These are phyloP conservation scores for Pampus argenteus DNA, from an alignment of 2,797 vertebrate genomes.

Conservation along the genomic window DNA sequence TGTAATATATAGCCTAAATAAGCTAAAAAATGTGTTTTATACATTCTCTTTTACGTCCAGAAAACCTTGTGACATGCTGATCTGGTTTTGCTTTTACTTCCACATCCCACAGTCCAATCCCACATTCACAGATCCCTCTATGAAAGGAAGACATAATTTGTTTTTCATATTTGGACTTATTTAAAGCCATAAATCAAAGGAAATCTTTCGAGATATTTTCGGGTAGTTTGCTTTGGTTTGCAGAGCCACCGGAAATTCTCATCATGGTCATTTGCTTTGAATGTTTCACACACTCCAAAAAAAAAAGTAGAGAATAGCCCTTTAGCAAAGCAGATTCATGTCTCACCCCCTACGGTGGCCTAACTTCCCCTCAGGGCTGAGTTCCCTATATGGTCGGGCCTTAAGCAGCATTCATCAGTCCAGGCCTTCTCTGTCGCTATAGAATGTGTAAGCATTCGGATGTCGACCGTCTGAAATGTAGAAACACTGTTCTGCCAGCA, in stretches of 20 bases:
- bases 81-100: constrained; percentile 16
- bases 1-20: not conserved
- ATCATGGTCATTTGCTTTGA: constrained; percentile 28
- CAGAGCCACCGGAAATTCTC: not conserved
- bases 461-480: constrained; percentile 58
- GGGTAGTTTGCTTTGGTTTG: constrained; percentile 8
- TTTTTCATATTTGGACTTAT: constrained; percentile 24
- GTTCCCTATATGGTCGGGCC: constrained; percentile 24
- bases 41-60: not conserved
- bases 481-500: constrained; percentile 54
- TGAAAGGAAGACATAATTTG: constrained; percentile 6
- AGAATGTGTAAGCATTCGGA: constrained; percentile 59
- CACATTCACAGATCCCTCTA: constrained; percentile 37
- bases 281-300: constrained; percentile 15
- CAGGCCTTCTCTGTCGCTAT: constrained; percentile 43
- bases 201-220: constrained; percentile 29
- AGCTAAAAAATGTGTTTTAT: not conserved
- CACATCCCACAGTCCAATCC: not conserved
- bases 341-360: constrained; percentile 46
- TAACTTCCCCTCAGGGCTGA: constrained; percentile 28
- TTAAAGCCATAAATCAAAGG: constrained; percentile 21
- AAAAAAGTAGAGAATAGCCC: constrained; percentile 2
- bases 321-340: constrained; percentile 34
- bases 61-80: not conserved
- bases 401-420: constrained; percentile 56